Conservation (phyloP, 2,888 invertebrate genomes). For the Acrobasis repandana region DNA sequence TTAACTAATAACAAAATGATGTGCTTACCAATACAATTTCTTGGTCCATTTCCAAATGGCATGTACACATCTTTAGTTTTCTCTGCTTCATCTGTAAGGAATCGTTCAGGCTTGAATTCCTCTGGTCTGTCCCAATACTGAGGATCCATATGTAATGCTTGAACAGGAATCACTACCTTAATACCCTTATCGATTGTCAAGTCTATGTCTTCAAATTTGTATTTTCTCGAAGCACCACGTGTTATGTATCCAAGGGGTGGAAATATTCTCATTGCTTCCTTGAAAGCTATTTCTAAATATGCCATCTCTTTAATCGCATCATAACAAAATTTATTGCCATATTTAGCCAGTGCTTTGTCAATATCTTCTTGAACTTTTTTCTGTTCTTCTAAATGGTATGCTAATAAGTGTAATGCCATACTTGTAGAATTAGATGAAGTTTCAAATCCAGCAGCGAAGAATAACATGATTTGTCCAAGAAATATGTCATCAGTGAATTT, state of each 20-base stretch:
- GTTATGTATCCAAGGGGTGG: constrained; percentile 32
- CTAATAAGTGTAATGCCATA: constrained; percentile 45
- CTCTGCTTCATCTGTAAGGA: constrained; percentile 28
- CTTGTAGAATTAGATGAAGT: constrained; percentile 47
- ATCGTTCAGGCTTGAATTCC: constrained; percentile 37
- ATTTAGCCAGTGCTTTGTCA: constrained; percentile 22
- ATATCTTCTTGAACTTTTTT: constrained; percentile 46
- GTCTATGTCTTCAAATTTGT: constrained; percentile 32
- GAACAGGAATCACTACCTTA: constrained; percentile 30
- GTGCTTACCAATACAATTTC: constrained; percentile 40
- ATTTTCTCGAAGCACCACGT: constrained; percentile 30
- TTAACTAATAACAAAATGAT: no score
- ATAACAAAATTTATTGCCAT: constrained; percentile 35
- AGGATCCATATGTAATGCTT: constrained; percentile 37
- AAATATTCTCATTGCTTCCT: constrained; percentile 30
- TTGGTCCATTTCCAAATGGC: constrained; percentile 39
- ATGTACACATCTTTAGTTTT: constrained; percentile 30
- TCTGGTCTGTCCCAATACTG: constrained; percentile 34
- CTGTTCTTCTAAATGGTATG: constrained; percentile 47
- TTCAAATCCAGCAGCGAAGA: constrained; percentile 41
- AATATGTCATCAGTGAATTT: constrained; percentile 3
- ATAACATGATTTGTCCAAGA: constrained; percentile 13
- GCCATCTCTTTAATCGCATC: constrained; percentile 28
- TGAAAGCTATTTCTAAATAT: constrained; percentile 39
- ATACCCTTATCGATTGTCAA: constrained; percentile 33